phyloP scores from a whole-genome alignment of 2,797 vertebrate species.

The Sciaenops ocellatus region DNA sequence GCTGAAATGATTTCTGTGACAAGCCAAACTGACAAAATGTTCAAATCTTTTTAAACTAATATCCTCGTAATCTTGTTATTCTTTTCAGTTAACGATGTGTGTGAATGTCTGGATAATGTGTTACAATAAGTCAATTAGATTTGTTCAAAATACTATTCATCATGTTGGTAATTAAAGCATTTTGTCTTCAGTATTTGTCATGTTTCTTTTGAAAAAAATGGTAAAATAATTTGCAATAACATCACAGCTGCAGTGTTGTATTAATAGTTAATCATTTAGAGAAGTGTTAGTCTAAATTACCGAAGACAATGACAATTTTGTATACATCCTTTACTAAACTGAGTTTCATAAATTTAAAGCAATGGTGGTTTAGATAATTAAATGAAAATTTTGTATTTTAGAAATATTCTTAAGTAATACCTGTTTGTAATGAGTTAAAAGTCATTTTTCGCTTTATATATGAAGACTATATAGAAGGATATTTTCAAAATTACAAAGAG shows the following conservation, averaged over 20 bases:
- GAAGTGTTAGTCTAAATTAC: not conserved
- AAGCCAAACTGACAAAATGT: slow-evolving; percentile 55
- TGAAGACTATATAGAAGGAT: slow-evolving; percentile 47
- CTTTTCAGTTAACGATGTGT: slow-evolving; percentile 49
- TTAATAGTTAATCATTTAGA: slow-evolving; percentile 21
- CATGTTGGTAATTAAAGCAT: slow-evolving; percentile 34
- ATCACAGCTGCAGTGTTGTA: slow-evolving; percentile 14
- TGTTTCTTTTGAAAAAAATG: slow-evolving; percentile 41
- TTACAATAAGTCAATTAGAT: slow-evolving; percentile 37
- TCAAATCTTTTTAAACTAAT: slow-evolving; percentile 56
- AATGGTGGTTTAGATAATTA: not conserved
- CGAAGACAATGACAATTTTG: not conserved
- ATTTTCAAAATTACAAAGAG: slow-evolving; percentile 70
- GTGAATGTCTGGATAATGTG: slow-evolving; percentile 18
- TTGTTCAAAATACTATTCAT: slow-evolving; percentile 42
- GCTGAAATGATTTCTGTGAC: slow-evolving; percentile 47
- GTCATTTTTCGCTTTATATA: slow-evolving; percentile 34
- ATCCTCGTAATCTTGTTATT: slow-evolving; percentile 65
- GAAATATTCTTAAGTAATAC: not conserved
- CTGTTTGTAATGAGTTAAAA: slow-evolving; percentile 34
- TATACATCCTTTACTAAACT: not conserved
- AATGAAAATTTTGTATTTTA: not conserved
- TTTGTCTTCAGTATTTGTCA: slow-evolving; percentile 34
- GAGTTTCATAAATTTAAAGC: not conserved
- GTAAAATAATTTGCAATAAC: slow-evolving; percentile 38